These are phyloP conservation scores for Alosa alosa DNA, from an alignment of 2,113 vertebrate genomes.

Conservation along the genomic window DNA sequence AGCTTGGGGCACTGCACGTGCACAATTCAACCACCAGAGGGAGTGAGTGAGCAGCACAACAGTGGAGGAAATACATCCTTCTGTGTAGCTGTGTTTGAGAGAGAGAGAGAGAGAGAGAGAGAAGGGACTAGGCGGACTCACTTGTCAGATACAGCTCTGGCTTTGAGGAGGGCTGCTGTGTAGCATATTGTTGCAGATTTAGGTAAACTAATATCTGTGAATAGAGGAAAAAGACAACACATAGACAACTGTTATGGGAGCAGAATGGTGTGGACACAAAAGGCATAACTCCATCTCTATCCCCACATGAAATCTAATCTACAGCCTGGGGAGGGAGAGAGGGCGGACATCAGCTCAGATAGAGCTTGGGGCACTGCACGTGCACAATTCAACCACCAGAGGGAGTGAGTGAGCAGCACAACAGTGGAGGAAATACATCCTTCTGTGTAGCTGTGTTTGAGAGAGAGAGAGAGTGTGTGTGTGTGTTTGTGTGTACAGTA, in stretches of 20 bases:
- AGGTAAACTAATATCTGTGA: constrained; percentile 97
- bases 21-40: not conserved
- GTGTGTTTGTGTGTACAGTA: not conserved
- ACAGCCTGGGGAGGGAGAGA: not conserved
- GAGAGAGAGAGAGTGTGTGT: not conserved
- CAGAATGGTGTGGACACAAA: not conserved
- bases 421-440: not conserved
- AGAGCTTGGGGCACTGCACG: not conserved
- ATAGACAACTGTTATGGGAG: not conserved
- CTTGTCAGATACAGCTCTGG: constrained; percentile 99
- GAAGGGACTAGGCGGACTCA: constrained; percentile 72
- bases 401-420: not conserved
- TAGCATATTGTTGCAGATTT: constrained; percentile 99
- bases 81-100: too few relatives aligned
- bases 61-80: not conserved
- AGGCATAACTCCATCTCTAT: not conserved
- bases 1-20: not conserved
- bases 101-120: not conserved
- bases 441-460: not conserved
- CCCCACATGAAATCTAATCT: not conserved
- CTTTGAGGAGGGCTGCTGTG: constrained; percentile 97
- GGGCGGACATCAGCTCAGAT: not conserved
- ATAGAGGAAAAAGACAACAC: constrained; percentile 50
- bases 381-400: not conserved
- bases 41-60: not conserved